Percentiles rank a stretch among this genome's conserved stretches.
phyloP scores from a whole-genome alignment of 2,113 vertebrate species.

The Rhinoptilus africanus region DNA sequence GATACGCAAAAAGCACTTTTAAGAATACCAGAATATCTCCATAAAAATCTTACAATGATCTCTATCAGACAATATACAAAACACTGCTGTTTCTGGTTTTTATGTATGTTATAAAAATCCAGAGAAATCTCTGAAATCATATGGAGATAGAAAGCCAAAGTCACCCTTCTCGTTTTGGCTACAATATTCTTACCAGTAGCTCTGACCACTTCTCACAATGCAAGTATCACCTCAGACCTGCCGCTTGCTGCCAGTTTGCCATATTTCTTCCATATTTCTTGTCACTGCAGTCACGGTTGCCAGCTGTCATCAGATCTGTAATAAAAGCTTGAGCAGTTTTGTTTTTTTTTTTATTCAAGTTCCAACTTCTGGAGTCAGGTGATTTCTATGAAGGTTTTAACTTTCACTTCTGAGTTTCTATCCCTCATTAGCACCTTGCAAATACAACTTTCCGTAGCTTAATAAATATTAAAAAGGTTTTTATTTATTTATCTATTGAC shows the following conservation, averaged over 20 bases:
- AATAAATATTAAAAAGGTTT: neutral
- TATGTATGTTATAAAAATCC: neutral
- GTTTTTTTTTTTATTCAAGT: neutral
- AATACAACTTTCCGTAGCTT: neutral
- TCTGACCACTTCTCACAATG: neutral
- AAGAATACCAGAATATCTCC: neutral
- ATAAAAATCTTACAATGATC: neutral
- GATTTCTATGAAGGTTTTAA: neutral
- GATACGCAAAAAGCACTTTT: neutral
- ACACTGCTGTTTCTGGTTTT: neutral
- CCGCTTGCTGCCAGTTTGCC: neutral
- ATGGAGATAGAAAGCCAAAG: neutral
- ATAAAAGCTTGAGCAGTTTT: neutral
- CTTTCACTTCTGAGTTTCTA: neutral
- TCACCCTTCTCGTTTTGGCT: neutral
- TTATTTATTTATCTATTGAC: neutral
- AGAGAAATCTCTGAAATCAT: neutral
- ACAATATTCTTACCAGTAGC: neutral
- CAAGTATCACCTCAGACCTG: neutral
- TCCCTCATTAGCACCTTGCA: neutral
- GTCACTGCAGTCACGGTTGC: neutral
- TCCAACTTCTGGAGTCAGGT: neutral
- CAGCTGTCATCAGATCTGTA: neutral
- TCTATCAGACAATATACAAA: neutral
- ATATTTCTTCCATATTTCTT: neutral